These are phyloP conservation scores for Osmerus mordax DNA, from an alignment of 2,113 vertebrate genomes.

Conservation along the genomic window DNA sequence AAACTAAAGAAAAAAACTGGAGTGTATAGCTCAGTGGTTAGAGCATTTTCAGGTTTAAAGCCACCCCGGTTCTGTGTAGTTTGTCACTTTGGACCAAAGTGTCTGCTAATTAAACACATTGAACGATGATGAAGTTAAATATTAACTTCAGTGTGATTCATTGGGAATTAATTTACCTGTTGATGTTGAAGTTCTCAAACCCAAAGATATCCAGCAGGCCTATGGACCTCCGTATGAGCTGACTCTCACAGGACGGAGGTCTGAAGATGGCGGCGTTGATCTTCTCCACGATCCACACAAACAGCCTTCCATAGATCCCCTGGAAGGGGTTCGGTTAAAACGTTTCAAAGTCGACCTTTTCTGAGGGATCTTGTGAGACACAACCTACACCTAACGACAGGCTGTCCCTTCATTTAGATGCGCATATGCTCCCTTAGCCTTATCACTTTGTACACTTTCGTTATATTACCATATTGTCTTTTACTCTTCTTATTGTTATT, in stretches of 20 bases:
- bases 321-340: constrained; percentile 39
- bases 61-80: no score
- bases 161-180: constrained; percentile 71
- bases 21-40: not conserved
- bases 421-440: not conserved
- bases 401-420: not conserved
- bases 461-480: no score
- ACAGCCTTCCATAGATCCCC: constrained; percentile 96
- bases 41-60: not conserved
- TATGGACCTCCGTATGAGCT: constrained; percentile 79
- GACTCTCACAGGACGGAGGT: constrained; percentile 82
- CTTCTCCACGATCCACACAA: constrained; percentile 98
- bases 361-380: not conserved
- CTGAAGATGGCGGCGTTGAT: constrained; percentile 95
- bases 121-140: no score
- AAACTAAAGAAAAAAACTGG: not conserved
- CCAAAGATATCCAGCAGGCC: constrained; percentile 97
- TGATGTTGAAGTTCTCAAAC: constrained; percentile 94
- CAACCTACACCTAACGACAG: no score
- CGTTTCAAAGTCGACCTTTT: not conserved
- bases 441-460: no score
- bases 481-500: no score
- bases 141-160: no score
- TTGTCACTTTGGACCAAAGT: no score
- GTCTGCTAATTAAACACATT: no score